Evolutionary conservation across 2,797 vertebrate genomes (phyloP), one percentile per base, ranked within the genome.

Genomic region (Orientallactaga sibirica): DNA sequence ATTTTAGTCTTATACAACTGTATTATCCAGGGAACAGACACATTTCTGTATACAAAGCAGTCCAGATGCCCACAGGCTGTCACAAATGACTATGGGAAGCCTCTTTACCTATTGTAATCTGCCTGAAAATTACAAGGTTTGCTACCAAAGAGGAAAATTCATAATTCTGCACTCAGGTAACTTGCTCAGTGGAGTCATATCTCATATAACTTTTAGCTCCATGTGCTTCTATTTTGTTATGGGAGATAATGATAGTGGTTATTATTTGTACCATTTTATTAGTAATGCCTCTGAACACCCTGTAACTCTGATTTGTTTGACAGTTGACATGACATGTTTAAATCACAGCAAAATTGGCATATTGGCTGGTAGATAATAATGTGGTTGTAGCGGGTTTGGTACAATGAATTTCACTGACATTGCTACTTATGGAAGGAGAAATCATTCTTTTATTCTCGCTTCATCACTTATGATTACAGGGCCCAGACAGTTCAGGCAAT

Each of bases 311-410:
- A 94, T 96, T 94, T 92, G 16, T 92, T 48, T 93, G 92, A 88
- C 83, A 82, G 96, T 96, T 97, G 95, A 94, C 83, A 55, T 7
- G 82, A 52, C 78, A 77, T 90, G 27, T 94, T 93, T 95, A 93
- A 96, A 95, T 94, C 95, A 73, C 67, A 84, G 93, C 92, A 94
- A 93, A 97, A 91, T 20, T 92, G 94, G 83, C 92, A 96, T 94
- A 97, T 94, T 73, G 93, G 84, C 87, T 93, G 64, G 75, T 43
- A 90, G 93, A 86, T 95, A 96, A 96, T 96, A 97, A 97, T 91
- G n/a, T 86, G 96, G 88, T 88, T 89, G 62, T 86, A 87, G 87
- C 20, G 29, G 92, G 76, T 96, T 96, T 58, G 84, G 93, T 87
- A 93, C 87, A 43, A 78, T 90, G 71, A 86, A 91, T 93, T 95